Conservation (phyloP, 1,140 invertebrate genomes). For the Trachelipus rathkii region DNA sequence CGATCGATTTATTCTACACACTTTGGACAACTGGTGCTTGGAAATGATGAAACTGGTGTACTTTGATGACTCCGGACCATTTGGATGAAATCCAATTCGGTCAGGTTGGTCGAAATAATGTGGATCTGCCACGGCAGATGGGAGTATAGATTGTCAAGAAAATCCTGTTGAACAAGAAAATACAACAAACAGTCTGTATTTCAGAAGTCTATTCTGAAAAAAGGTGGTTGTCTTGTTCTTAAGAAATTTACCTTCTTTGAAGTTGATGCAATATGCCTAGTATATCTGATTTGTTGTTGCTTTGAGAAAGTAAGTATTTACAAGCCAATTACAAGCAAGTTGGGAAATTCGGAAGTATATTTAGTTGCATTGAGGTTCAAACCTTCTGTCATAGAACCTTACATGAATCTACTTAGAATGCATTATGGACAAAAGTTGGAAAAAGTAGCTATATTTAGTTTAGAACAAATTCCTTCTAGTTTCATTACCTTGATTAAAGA, state of each 20-base stretch:
- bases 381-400: not conserved
- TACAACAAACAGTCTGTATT: slow-evolving; percentile 69
- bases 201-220: slow-evolving; percentile 63
- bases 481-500: slow-evolving; percentile 66
- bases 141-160: slow-evolving; percentile 80
- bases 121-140: slow-evolving; percentile 79
- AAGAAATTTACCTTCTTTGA: slow-evolving; percentile 93
- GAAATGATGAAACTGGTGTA: slow-evolving; percentile 74
- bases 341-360: slow-evolving; percentile 92
- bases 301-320: slow-evolving; percentile 68
- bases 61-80: slow-evolving; percentile 64
- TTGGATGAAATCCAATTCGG: slow-evolving; percentile 59
- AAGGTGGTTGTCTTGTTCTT: slow-evolving; percentile 72
- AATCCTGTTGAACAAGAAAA: slow-evolving; percentile 81
- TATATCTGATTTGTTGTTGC: slow-evolving; percentile 72
- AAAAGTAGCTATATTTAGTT: slow-evolving; percentile 58
- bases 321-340: slow-evolving; percentile 86
- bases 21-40: slow-evolving; percentile 75
- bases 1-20: slow-evolving; percentile 76
- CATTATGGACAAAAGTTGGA: not conserved
- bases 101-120: slow-evolving; percentile 47
- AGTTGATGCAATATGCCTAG: slow-evolving; percentile 66
- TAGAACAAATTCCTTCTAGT: slow-evolving; percentile 58
- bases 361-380: slow-evolving; percentile 66
- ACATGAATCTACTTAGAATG: no score